phyloP scores from a whole-genome alignment of 2,113 vertebrate genomes.

The Dasyurus viverrinus region DNA sequence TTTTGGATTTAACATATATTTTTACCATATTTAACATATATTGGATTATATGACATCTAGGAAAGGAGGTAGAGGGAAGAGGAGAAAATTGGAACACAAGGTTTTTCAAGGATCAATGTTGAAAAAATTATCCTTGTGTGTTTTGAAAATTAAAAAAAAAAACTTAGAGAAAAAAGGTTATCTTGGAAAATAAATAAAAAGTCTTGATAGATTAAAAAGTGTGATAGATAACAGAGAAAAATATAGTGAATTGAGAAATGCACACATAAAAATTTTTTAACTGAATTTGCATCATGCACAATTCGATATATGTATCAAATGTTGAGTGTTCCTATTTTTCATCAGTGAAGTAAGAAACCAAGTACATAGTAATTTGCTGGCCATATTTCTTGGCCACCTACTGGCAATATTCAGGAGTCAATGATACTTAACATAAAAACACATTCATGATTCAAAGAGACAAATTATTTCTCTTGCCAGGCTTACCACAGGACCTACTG shows the following conservation, averaged over 20 bases:
- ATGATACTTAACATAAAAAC: conserved; percentile 22
- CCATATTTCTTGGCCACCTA: not conserved
- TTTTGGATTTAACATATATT: no score
- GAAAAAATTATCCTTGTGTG: no score
- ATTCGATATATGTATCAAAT: conserved; percentile 20
- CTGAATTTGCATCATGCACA: not conserved
- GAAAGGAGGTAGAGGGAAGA: no score
- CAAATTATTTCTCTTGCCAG: not conserved
- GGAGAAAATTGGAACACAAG: no score
- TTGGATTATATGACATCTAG: no score
- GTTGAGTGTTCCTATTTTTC: not conserved
- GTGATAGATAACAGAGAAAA: not conserved
- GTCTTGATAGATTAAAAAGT: not conserved
- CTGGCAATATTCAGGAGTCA: conserved; percentile 12
- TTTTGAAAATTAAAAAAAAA: no score
- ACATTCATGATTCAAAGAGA: conserved; percentile 20
- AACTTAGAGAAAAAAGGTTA: no score
- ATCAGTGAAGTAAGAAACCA: not conserved
- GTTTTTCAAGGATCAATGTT: no score
- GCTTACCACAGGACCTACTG: not conserved
- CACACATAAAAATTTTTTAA: not conserved
- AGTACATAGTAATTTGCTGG: conserved; percentile 36
- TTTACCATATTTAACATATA: no score
- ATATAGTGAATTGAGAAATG: not conserved
- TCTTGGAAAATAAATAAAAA: no score